Conservation (phyloP, 1,140 invertebrate genomes). For the Apis laboriosa region DNA sequence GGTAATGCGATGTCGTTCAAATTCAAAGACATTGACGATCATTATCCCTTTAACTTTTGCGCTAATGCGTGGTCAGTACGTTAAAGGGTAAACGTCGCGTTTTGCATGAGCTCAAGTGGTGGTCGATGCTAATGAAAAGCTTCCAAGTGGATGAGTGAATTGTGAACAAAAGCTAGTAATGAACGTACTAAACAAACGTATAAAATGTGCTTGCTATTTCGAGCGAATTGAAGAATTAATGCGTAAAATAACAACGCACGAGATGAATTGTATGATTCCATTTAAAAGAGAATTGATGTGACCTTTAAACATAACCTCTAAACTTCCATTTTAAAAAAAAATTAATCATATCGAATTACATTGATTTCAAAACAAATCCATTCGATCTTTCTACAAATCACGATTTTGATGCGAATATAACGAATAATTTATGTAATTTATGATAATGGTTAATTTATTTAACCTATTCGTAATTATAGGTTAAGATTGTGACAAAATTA, state of each 20-base stretch:
- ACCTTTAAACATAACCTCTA: too few relatives aligned
- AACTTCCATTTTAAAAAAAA: too few relatives aligned
- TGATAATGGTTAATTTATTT: too few relatives aligned
- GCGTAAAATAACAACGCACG: neutral
- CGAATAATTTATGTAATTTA: too few relatives aligned
- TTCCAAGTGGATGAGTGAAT: neutral
- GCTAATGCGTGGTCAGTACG: constrained; percentile 6
- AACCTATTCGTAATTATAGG: too few relatives aligned
- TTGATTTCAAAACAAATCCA: too few relatives aligned
- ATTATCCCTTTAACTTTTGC: constrained; percentile 33
- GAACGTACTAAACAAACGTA: neutral
- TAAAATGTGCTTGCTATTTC: neutral
- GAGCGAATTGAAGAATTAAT: neutral
- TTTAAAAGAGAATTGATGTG: too few relatives aligned
- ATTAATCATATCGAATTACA: too few relatives aligned
- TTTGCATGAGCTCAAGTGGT: neutral
- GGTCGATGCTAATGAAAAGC: constrained; percentile 8
- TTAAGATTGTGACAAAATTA: neutral
- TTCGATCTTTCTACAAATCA: too few relatives aligned
- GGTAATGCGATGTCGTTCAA: constrained; percentile 5
- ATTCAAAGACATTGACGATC: constrained; percentile 7
- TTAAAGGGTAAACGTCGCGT: neutral
- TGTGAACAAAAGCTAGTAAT: neutral
- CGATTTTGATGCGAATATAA: too few relatives aligned
- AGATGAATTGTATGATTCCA: too few relatives aligned